These are phyloP conservation scores for Elaeidobius kamerunicus DNA, from an alignment of 2,888 invertebrate genomes.

Conservation along the genomic window DNA sequence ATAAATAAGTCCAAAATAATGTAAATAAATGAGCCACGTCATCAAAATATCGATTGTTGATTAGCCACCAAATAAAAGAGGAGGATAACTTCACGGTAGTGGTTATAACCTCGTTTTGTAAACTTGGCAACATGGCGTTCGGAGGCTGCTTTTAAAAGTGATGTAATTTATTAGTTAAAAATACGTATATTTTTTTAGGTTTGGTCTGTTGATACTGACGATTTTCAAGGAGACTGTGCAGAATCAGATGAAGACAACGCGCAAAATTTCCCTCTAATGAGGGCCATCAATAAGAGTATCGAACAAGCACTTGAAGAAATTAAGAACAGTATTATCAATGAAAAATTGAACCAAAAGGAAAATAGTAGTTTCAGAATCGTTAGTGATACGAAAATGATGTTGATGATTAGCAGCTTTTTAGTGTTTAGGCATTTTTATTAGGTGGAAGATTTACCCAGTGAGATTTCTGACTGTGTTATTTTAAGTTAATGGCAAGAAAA, in stretches of 20 bases:
- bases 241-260: constrained; percentile 52
- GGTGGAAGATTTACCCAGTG: neutral
- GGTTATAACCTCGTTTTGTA: no score
- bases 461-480: no score
- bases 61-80: no score
- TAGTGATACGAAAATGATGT: neutral
- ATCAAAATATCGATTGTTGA: no score
- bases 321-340: constrained; percentile 45
- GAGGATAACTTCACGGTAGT: no score
- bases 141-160: no score
- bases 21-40: no score
- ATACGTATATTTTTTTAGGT: constrained; percentile 42
- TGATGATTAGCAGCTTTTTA: neutral
- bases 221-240: constrained; percentile 70
- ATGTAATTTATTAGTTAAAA: no score
- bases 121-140: no score
- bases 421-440: neutral
- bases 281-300: constrained; percentile 68
- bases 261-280: constrained; percentile 67
- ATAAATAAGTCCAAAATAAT: no score
- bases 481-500: neutral
- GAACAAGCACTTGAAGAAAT: constrained; percentile 53
- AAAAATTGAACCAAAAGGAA: constrained; percentile 13
- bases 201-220: constrained; percentile 88
- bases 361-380: constrained; percentile 1